Evolutionary conservation across 2,888 invertebrate genomes (phyloP).

Genomic region (Ornithoptera priamus): DNA sequence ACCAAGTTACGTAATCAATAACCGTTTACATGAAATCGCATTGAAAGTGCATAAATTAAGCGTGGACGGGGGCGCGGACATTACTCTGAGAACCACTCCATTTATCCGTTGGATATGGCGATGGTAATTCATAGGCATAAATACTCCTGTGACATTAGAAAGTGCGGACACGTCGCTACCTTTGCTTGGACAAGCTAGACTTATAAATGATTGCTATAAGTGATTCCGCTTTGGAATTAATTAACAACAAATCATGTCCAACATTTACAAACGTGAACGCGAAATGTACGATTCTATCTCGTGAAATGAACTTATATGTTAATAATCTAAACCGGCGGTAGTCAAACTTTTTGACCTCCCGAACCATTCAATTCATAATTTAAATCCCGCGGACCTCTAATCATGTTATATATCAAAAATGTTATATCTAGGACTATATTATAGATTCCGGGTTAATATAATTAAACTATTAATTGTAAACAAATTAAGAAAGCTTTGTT

Average conservation of each 20-base stretch:
- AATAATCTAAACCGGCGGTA: background rate
- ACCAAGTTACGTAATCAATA: background rate
- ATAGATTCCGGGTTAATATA: no score
- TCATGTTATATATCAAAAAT: no score
- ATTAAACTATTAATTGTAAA: no score
- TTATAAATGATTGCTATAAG: conserved; percentile 7
- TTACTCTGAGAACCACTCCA: conserved; percentile 34
- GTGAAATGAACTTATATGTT: conserved; percentile 18
- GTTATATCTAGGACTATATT: no score
- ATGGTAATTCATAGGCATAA: conserved; percentile 30
- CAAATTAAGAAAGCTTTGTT: no score
- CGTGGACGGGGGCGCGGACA: conserved; percentile 19
- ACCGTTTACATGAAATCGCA: conserved; percentile 19
- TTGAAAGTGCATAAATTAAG: conserved; percentile 19
- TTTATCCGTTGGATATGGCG: conserved; percentile 33
- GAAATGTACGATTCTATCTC: conserved; percentile 11
- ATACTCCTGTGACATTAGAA: conserved; percentile 38
- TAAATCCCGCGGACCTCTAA: no score
- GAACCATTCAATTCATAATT: no score
- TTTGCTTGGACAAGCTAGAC: conserved; percentile 5
- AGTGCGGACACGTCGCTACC: conserved; percentile 34
- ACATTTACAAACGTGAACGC: conserved; percentile 26
- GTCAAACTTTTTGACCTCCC: no score
- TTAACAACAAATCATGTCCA: conserved; percentile 30
- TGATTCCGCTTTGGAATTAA: conserved; percentile 26